Base-by-base conservation (phyloP, 2,888 invertebrate species). In the Polyommatus iphigenia region DNA sequence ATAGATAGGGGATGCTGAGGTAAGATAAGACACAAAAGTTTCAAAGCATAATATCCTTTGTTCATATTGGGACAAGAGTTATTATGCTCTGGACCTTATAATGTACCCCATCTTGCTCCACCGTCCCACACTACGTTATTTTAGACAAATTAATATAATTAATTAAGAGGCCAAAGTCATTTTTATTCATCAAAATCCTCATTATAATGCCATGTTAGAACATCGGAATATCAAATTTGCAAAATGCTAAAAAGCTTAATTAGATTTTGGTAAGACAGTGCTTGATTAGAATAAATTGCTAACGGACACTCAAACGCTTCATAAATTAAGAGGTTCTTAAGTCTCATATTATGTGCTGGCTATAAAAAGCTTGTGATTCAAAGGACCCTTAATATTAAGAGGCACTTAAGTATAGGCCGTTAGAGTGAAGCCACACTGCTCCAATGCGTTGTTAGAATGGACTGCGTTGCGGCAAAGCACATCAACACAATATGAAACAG, bases 141-240 rank as follows among this genome's bases (percentile, higher is more conserved):
- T 88, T 90, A 89, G 87, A 86, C 82, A 85, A 87, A 86, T 87
- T 85, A 73, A 86, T 85, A 83, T 82, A 81, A 67, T 29, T 24
- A 62, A 59, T 81, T 88, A 89, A 88, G 86, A 82, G 88, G 88
- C 87, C 88, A 87, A 54, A 36, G 4, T 36, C 24, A 41, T 59
- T 76, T n/a, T 29, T 6, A 24, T 62, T 76, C 20, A 10, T 82
- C 79, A 82, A 41, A 71, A 72, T 18, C 41, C 36, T 72, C 36
- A 72, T 41, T 72, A 72, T 41, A 41, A 72, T 72, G 18, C 20
- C 8, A 72, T n/a, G 41, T 72, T 32, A 29, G 15, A 67, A 67
- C 2, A 29, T 67, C 15, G 20, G 29, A 67, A 62, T 73, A 73
- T 73, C 46, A 46, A 73, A 54, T 75, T 75, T 75, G 50, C 75